phyloP scores from a whole-genome alignment of 2,888 invertebrate genomes.

The Acronicta psi region DNA sequence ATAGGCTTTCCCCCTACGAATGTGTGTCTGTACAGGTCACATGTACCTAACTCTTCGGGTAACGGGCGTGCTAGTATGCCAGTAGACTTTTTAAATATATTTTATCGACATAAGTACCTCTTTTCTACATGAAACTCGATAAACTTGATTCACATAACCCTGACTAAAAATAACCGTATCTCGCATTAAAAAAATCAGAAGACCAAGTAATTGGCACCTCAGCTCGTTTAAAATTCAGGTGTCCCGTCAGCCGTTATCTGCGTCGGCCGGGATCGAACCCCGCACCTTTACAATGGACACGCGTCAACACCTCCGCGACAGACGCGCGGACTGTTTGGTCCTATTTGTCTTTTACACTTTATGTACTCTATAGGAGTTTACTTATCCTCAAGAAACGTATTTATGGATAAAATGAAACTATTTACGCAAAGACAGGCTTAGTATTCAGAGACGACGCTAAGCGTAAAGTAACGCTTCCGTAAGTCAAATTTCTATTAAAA shows the following conservation, averaged over 20 bases:
- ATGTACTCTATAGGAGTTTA: slow-evolving; percentile 18
- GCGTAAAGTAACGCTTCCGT: no score
- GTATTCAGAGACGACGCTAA: no score
- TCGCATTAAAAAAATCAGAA: slow-evolving; percentile 24
- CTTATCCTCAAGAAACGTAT: no score
- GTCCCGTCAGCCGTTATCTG: slow-evolving; percentile 70
- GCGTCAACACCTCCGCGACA: slow-evolving; percentile 61
- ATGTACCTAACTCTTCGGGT: no score
- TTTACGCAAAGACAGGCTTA: no score
- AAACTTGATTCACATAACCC: not conserved
- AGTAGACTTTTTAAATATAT: no score
- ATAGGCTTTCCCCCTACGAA: no score
- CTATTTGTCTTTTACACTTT: slow-evolving; percentile 54
- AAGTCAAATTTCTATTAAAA: no score
- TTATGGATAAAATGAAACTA: no score
- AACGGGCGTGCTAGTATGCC: no score
- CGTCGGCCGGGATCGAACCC: slow-evolving; percentile 51
- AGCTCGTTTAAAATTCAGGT: slow-evolving; percentile 69
- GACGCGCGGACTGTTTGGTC: slow-evolving; percentile 46
- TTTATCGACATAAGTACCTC: no score
- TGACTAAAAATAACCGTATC: slow-evolving; percentile 30
- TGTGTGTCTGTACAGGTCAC: no score
- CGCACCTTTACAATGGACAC: slow-evolving; percentile 69
- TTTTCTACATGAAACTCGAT: not conserved
- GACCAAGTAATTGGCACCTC: slow-evolving; percentile 66